phyloP scores from a whole-genome alignment of 1,140 invertebrate species.

The Acromyrmex heyeri region DNA sequence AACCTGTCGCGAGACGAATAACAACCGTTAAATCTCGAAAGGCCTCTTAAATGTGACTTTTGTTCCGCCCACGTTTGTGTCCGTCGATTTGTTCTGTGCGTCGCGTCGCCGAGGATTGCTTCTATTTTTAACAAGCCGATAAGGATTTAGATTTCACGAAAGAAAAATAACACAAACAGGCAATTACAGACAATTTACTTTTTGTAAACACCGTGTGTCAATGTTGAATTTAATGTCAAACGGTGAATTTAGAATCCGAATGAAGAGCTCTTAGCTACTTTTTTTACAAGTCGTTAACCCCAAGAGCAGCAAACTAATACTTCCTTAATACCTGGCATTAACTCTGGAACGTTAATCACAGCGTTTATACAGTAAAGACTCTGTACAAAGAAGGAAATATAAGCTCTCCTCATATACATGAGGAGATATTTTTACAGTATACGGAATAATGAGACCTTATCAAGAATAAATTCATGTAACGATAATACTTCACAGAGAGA shows the following conservation, averaged over 20 bases:
- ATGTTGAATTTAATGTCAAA: background rate
- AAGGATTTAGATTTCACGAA: background rate
- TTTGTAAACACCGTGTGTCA: background rate
- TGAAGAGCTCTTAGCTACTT: background rate
- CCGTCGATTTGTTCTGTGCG: background rate
- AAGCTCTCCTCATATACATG: constrained; percentile 29
- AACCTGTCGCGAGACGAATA: constrained; percentile 11
- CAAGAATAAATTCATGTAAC: background rate
- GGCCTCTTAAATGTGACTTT: constrained; percentile 37
- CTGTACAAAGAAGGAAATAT: constrained; percentile 4
- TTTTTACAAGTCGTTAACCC: constrained; percentile 64
- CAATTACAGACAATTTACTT: background rate
- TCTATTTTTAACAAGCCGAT: constrained; percentile 21
- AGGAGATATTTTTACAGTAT: background rate
- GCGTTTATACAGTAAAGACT: constrained; percentile 1
- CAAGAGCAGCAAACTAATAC: constrained; percentile 53
- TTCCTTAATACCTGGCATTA: constrained; percentile 70
- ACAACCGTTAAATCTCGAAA: constrained; percentile 26
- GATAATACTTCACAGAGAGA: background rate
- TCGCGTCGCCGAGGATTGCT: background rate
- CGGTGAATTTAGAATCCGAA: constrained; percentile 44
- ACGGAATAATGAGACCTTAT: constrained; percentile 8
- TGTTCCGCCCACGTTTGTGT: background rate
- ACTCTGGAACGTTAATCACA: constrained; percentile 68
- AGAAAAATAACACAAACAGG: background rate